Conservation (phyloP, 2,113 vertebrate species). For the Phocoena sinus region DNA sequence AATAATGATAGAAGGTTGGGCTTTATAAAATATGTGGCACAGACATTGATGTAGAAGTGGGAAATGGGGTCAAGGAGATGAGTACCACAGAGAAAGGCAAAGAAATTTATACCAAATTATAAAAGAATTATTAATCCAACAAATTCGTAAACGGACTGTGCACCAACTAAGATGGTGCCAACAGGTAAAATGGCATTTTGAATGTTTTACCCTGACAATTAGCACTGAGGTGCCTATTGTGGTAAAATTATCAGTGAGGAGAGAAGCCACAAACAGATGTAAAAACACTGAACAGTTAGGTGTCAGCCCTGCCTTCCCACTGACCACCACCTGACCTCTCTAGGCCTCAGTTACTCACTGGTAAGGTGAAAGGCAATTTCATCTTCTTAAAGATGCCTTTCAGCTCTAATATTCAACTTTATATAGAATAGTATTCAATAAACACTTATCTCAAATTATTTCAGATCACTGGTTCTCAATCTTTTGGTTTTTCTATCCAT, state of each 20-base stretch:
- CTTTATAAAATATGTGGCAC: not conserved
- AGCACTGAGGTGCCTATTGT: not conserved
- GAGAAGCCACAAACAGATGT: not conserved
- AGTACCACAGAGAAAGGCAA: not conserved
- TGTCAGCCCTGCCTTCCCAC: not conserved
- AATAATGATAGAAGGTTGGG: not conserved
- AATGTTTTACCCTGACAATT: not conserved
- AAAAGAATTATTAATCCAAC: not conserved
- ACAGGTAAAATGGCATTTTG: not conserved
- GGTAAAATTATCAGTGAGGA: not conserved
- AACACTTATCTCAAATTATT: not conserved
- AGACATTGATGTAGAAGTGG: not conserved
- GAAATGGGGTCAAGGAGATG: not conserved
- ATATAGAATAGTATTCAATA: not conserved
- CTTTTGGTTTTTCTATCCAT: not conserved
- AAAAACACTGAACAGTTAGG: not conserved
- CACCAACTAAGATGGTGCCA: not conserved
- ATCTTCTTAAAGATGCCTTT: not conserved
- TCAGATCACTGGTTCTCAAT: not conserved
- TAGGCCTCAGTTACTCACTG: not conserved
- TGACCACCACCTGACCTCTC: not conserved
- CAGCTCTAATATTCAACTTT: not conserved
- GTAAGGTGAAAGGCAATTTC: not conserved
- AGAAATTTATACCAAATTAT: not conserved
- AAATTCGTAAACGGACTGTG: not conserved